These are phyloP conservation scores for Pristionchus fissidentatus DNA, from an alignment of 2,888 invertebrate species.

Conservation along the genomic window DNA sequence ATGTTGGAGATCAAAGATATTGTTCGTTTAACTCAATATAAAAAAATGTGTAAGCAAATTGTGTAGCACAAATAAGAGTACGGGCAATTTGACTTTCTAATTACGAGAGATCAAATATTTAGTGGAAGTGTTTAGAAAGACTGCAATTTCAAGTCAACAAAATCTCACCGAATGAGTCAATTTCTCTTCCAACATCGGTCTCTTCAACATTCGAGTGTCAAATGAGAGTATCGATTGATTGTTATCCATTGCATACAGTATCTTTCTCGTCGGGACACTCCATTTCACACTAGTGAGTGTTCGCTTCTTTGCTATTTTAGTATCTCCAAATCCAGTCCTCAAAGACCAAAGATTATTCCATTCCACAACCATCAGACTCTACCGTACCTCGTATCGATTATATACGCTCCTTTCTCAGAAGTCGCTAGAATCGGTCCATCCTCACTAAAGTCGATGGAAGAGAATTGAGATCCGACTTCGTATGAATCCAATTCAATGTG, in stretches of 20 bases:
- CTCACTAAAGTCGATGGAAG: neutral
- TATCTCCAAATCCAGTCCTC: constrained; percentile 20
- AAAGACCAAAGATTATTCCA: neutral
- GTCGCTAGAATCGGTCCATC: constrained; percentile 3
- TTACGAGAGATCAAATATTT: no score
- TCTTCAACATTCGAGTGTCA: constrained; percentile 33
- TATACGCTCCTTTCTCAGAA: constrained; percentile 14
- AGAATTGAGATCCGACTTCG: neutral
- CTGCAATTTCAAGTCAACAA: no score
- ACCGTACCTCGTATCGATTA: constrained; percentile 34
- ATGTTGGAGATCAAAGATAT: neutral
- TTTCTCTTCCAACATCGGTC: neutral
- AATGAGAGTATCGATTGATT: neutral
- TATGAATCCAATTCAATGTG: neutral
- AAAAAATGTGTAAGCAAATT: no score
- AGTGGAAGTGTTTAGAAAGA: no score
- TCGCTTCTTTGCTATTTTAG: neutral
- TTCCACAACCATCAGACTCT: neutral
- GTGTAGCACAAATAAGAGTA: no score
- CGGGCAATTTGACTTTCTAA: no score
- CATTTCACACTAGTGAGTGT: neutral
- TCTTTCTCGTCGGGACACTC: neutral
- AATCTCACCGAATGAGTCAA: neutral
- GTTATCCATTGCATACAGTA: constrained; percentile 22
- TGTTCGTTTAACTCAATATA: neutral